Evolutionary conservation across 2,113 vertebrate species (phyloP), one percentile per base, ranked within the genome.

Genomic region (Plotosus lineatus): DNA sequence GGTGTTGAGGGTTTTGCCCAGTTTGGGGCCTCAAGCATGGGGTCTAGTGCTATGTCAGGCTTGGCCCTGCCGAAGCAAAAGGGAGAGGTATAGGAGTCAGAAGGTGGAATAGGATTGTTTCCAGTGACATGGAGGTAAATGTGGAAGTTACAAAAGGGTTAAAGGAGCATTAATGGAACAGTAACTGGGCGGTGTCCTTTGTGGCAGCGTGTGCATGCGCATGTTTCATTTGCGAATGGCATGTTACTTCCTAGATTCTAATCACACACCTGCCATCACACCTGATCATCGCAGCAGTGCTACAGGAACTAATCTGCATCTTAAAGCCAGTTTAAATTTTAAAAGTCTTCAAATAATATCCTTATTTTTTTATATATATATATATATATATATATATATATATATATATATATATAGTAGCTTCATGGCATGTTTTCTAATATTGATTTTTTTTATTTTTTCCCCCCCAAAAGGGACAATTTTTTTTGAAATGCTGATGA

Each of bases 1-100:
- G 82, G 68, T 0, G 44, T 75, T 26, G 85, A 81, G 31, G 81
- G 81, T 78, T 85, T 85, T 15, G 79, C 87, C 91, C 91, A 88
- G 19, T 51, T 84, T 0, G 89, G 90, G 8, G 89, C 82, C 23
- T 89, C 90, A 68, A 89, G 79, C 42, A 79, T 63, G 5, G 90
- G 83, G 71, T 78, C 80, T 36, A 85, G 56, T 2, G 85, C 77
- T 42, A 91, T 87, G 2, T 86, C 88, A 0, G 93, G 88, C 46
- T 90, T 82, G 15, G 58, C 88, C 87, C 93, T 94, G 91, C 46
- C 90, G 90, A 79, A 92, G 81, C 91, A 78, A 92, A 72, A 89
- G 90, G 90, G 90, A 90, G 69, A 86, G 88, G 46, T 0, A 86
- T 90, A 87, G 86, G n/a, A 28, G 28, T 76, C 88, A 91, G 84